phyloP scores from a whole-genome alignment of 2,888 invertebrate species.

The Cryptus viduatorius region DNA sequence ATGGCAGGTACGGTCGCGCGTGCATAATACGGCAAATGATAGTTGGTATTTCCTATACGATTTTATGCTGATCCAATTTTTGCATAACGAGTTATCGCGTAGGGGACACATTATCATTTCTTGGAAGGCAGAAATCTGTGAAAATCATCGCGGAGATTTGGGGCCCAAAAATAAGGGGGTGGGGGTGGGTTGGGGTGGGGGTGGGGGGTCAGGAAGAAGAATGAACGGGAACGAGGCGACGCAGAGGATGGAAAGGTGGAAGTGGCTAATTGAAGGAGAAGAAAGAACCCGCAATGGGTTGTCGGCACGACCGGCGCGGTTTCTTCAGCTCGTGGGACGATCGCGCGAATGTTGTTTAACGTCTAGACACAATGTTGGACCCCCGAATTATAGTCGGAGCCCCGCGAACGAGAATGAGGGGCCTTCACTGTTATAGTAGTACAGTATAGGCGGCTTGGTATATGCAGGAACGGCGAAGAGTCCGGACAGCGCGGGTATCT shows the following conservation, averaged over 20 bases:
- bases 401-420: constrained; percentile 75
- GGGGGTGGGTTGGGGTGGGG: constrained; percentile 33
- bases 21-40: constrained; percentile 6
- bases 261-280: constrained; percentile 77
- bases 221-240: constrained; percentile 55
- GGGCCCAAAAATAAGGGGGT: background rate
- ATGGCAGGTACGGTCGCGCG: constrained; percentile 35
- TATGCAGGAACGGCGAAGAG: constrained; percentile 5
- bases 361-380: constrained; percentile 84
- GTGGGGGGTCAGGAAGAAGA: constrained; percentile 45
- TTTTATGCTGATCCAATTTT: background rate
- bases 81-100: background rate
- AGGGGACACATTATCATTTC: background rate
- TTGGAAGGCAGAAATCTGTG: constrained; percentile 56
- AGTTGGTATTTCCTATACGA: background rate
- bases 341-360: constrained; percentile 83
- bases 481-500: constrained; percentile 11
- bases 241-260: constrained; percentile 68
- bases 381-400: constrained; percentile 81
- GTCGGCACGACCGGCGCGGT: constrained; percentile 63
- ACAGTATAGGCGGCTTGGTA: constrained; percentile 35
- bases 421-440: constrained; percentile 68
- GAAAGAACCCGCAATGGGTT: constrained; percentile 65
- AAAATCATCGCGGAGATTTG: background rate
- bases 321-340: constrained; percentile 70